phyloP scores from a whole-genome alignment of 2,113 vertebrate species.

The Astur gentilis region DNA sequence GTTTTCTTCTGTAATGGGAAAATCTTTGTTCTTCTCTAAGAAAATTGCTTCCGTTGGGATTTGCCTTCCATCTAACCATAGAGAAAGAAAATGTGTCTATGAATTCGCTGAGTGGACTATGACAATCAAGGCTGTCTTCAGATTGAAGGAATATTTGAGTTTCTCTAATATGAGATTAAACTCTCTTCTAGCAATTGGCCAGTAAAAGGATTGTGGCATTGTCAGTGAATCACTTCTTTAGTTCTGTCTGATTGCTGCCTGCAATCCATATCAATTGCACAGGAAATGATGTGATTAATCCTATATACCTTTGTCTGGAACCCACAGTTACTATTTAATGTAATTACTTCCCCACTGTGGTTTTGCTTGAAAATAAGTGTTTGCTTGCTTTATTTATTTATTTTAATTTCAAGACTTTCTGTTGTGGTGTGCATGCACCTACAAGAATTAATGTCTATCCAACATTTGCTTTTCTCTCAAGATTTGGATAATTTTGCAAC shows the following conservation, averaged over 20 bases:
- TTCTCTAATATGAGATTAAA: background rate
- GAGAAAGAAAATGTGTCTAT: background rate
- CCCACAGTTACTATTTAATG: background rate
- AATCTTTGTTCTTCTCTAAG: background rate
- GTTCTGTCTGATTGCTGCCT: background rate
- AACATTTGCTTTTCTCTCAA: background rate
- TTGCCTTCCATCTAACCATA: background rate
- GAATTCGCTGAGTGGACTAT: background rate
- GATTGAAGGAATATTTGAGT: background rate
- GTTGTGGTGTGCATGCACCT: background rate
- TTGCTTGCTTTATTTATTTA: too few species aligned
- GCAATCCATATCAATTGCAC: background rate
- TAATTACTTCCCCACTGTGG: background rate
- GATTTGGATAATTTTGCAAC: background rate
- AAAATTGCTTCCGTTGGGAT: background rate
- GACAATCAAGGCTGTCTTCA: background rate
- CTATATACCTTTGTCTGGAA: background rate
- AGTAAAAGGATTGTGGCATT: accelerated
- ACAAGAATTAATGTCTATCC: background rate
- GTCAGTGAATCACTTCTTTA: background rate
- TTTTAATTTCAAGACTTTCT: background rate
- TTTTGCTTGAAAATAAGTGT: background rate
- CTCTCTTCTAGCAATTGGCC: background rate
- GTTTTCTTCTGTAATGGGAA: background rate
- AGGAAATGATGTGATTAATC: background rate